Base-by-base conservation (phyloP, 2,797 vertebrate species). In the Rhadinocentrus ornatus region DNA sequence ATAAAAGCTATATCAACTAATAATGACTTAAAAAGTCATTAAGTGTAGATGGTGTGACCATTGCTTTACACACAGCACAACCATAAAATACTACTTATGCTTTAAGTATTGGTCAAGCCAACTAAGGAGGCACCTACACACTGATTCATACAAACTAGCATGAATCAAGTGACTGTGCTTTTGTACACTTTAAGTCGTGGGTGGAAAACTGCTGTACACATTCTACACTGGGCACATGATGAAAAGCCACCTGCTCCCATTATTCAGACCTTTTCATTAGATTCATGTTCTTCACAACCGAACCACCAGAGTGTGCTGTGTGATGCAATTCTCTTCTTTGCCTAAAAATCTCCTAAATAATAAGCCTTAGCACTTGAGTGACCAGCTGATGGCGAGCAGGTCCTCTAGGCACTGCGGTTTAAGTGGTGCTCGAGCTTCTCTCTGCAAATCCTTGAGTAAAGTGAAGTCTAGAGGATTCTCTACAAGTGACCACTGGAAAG, bases 241-340 rank as follows among this genome's bases (percentile, higher is more conserved):
- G 26, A 29, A 13, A 54, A 54, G 52, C 13, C 15, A 27, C 12
- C 26, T 24, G 52, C 52, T 24, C 15, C 18, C 5, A 46, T 66
- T 58, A 39, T 15, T 13, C 26, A 15, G 4, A 50, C 32, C 11
- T 3, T 39, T 50, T 66, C 1, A 39, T 6, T 4, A 11, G 6
- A 11, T 24, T 41, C 20, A 26, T 69, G 68, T 39, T 20, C 20
- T 87, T 54, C 64, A 35, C 44, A 3, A 12, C 68, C 39, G 78
- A 34, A 71, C 89, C 91, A 92, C 80, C 77, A 93, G 92, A 91
- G 89, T 24, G 89, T 2, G 58, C 88, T 89, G 77, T 78, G 55
- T 71, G 72, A 86, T 81, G 83, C 52, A 70, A 62, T 82, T 89
- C 64, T 16, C 57, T 37, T 27, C 26, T 71, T 68, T 48, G 55